These are phyloP conservation scores for Heterochromis multidens DNA, from an alignment of 2,113 vertebrate genomes.

Conservation along the genomic window DNA sequence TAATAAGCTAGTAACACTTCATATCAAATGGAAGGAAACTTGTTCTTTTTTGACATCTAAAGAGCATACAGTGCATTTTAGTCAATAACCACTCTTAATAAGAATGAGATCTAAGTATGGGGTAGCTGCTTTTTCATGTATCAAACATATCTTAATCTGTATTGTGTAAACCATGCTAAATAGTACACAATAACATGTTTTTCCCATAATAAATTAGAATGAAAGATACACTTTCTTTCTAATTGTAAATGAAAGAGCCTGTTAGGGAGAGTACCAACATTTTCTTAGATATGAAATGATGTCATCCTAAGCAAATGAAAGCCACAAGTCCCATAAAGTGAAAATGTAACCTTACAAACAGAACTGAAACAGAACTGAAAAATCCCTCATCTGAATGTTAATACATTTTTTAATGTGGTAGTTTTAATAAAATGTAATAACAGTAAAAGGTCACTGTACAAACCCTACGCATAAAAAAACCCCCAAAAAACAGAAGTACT, in stretches of 20 bases:
- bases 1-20: background rate
- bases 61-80: background rate
- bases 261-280: background rate
- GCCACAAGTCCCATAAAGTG: background rate
- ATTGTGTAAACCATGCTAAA: background rate
- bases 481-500: background rate
- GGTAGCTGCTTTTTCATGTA: background rate
- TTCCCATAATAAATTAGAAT: background rate
- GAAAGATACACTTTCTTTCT: background rate
- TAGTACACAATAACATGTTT: background rate
- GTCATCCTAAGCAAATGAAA: background rate
- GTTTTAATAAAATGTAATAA: background rate
- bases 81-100: background rate
- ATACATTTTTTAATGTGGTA: background rate
- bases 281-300: background rate
- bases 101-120: background rate
- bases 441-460: background rate
- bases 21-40: background rate
- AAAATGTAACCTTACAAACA: background rate
- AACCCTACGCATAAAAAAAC: background rate
- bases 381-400: background rate
- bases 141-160: background rate
- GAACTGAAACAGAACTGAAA: background rate
- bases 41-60: background rate
- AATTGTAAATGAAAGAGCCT: background rate